phyloP scores from a whole-genome alignment of 2,113 vertebrate genomes.

The Entelurus aequoreus region DNA sequence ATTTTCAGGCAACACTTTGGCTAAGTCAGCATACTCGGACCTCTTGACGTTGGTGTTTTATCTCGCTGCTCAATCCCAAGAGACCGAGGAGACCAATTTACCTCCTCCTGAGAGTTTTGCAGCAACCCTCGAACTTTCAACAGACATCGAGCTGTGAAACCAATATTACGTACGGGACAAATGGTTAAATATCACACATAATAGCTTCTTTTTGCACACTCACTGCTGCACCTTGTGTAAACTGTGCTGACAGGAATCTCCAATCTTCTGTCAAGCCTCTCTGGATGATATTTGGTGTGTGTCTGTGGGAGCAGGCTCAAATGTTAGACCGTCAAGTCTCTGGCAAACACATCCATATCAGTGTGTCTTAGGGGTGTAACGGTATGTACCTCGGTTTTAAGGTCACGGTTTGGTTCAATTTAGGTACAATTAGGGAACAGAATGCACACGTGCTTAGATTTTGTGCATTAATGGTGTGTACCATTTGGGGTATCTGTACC shows the following conservation, averaged over 20 bases:
- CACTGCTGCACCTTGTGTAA: not conserved
- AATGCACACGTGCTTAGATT: too few species aligned
- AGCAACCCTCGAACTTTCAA: conserved; percentile 9
- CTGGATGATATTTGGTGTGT: not conserved
- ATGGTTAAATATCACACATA: conserved; percentile 1
- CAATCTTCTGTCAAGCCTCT: not conserved
- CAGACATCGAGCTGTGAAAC: conserved; percentile 13
- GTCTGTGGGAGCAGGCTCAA: not conserved
- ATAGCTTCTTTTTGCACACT: not conserved
- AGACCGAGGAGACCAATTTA: conserved; percentile 3
- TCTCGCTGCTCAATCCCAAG: conserved; percentile 8
- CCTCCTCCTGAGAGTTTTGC: conserved; percentile 18
- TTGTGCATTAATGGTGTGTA: too few species aligned
- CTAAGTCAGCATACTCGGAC: conserved; percentile 11
- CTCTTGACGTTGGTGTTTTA: conserved; percentile 10
- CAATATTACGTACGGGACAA: conserved; percentile 13
- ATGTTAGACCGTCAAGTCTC: not conserved
- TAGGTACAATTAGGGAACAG: too few species aligned
- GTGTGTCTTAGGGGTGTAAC: too few species aligned
- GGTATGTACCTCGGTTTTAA: too few species aligned
- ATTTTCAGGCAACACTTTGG: conserved; percentile 41
- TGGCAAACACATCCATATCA: too few species aligned
- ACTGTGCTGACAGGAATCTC: not conserved
- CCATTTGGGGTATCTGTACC: too few species aligned
- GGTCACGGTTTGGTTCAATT: too few species aligned